Evolutionary conservation across 2,113 vertebrate genomes (phyloP).

Genomic region (Columba janthina): DNA sequence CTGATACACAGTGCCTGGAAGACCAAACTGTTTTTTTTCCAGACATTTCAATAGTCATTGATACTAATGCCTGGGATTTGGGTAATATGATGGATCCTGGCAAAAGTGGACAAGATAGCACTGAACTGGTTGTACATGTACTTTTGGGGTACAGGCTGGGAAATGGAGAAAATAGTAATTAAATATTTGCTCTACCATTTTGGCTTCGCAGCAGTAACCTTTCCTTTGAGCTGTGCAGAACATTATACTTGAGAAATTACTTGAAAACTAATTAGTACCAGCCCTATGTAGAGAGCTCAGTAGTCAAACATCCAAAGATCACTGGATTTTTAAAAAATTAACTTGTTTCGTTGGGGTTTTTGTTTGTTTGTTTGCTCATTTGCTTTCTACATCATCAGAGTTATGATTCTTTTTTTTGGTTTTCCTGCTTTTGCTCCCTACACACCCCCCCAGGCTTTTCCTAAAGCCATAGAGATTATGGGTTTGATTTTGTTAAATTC

Average conservation of each 20-base stretch:
- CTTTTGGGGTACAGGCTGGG: not conserved
- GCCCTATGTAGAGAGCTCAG: not conserved
- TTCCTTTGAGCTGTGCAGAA: not conserved
- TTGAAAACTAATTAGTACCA: not conserved
- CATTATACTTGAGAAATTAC: not conserved
- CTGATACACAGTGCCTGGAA: too few relatives aligned
- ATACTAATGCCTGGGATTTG: not conserved
- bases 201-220: not conserved
- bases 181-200: not conserved
- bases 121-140: not conserved
- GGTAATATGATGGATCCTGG: not conserved
- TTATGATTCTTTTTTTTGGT: not conserved
- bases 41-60: not conserved
- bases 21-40: not conserved
- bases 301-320: not conserved
- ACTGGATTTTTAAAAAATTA: not conserved
- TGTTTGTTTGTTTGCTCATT: too few relatives aligned
- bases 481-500: conserved; percentile 1
- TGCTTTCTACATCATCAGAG: not conserved
- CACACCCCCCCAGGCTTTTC: not conserved
- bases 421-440: too few relatives aligned
- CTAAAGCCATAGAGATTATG: not conserved
- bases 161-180: not conserved
- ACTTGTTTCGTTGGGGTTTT: not conserved
- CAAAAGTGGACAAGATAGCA: not conserved